Evolutionary conservation across 2,113 vertebrate species (phyloP).

Genomic region (Platycercus adscitus): DNA sequence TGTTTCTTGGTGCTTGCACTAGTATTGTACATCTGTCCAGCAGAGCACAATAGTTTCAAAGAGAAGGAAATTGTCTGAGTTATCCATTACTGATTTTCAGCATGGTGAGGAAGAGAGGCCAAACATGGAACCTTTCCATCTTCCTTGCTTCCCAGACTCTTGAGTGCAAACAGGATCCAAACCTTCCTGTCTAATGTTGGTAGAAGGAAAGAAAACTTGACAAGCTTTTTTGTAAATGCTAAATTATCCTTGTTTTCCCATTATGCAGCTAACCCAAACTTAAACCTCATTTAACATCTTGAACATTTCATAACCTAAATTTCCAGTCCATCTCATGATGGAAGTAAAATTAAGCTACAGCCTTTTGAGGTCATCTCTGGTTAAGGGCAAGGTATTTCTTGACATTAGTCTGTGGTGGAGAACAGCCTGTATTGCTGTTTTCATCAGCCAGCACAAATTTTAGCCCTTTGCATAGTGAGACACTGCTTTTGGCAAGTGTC

Average conservation of each 20-base stretch:
- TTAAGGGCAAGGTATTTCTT: neutral
- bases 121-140: neutral
- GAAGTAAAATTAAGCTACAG: neutral
- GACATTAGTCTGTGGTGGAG: neutral
- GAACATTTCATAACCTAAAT: neutral
- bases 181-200: neutral
- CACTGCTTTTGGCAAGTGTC: neutral
- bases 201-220: slow-evolving; percentile 13
- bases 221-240: neutral
- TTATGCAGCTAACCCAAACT: neutral
- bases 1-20: neutral
- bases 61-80: neutral
- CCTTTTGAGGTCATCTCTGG: neutral
- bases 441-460: neutral
- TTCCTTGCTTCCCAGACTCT: neutral
- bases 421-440: neutral
- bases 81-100: neutral
- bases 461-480: neutral
- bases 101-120: neutral
- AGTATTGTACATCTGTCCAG: neutral
- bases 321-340: neutral
- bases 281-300: neutral
- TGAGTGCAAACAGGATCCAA: neutral
- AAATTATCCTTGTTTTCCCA: neutral
- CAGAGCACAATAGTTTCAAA: neutral